phyloP scores from a whole-genome alignment of 2,797 vertebrate genomes.

The Sorex maritimensis region DNA sequence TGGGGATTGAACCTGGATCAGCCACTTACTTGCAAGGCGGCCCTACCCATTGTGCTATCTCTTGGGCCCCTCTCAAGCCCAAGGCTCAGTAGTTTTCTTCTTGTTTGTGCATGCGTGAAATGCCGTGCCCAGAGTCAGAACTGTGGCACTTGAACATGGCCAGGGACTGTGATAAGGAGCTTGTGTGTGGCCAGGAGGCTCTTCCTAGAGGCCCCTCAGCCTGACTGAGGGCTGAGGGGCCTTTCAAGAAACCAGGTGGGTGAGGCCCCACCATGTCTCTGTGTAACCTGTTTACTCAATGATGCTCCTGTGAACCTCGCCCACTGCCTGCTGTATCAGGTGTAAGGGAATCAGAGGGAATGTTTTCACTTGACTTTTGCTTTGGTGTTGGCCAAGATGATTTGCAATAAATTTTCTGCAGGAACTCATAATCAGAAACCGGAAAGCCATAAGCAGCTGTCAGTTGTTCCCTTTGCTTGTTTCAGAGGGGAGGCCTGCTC shows the following conservation, averaged over 20 bases:
- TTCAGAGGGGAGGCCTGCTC: not conserved
- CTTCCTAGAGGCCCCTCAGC: not conserved
- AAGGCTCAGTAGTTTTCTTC: not conserved
- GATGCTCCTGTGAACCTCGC: not conserved
- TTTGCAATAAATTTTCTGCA: conserved; percentile 29
- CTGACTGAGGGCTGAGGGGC: not conserved
- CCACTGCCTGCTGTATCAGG: conserved; percentile 67
- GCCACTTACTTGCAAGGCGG: too few species aligned
- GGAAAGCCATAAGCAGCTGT: not conserved
- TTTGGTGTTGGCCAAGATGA: conserved; percentile 63
- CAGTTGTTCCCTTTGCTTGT: conserved; percentile 35
- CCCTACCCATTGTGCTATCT: too few species aligned
- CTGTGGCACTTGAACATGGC: conserved; percentile 40
- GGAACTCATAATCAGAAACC: conserved; percentile 37
- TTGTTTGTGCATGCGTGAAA: not conserved
- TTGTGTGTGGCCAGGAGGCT: not conserved
- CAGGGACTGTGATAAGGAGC: not conserved
- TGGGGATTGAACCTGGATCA: too few species aligned
- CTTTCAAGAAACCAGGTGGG: not conserved
- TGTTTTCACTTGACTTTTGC: conserved; percentile 43
- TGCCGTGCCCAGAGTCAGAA: not conserved
- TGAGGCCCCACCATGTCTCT: not conserved
- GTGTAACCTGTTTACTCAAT: conserved; percentile 31
- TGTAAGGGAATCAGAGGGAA: conserved; percentile 32
- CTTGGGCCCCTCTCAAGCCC: too few species aligned